phyloP scores from a whole-genome alignment of 2,888 invertebrate species.

The Cerceris ruficornis region DNA sequence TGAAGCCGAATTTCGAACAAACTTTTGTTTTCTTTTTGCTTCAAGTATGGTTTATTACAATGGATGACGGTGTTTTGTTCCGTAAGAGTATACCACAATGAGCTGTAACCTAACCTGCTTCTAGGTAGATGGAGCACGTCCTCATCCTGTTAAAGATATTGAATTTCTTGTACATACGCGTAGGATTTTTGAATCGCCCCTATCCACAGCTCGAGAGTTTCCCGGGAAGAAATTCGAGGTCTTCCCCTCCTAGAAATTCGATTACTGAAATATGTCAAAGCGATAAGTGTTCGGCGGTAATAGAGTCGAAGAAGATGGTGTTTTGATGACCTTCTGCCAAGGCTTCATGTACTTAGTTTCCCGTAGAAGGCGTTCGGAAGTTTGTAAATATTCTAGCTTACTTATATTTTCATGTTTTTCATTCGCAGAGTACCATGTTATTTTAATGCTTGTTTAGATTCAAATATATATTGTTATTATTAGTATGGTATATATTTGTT shows the following conservation, averaged over 20 bases:
- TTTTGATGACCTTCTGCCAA: not conserved
- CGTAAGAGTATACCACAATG: slow-evolving; percentile 73
- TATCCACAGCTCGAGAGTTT: slow-evolving; percentile 46
- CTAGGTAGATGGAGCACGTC: slow-evolving; percentile 47
- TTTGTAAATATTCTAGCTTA: too few relatives aligned
- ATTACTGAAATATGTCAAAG: slow-evolving; percentile 32
- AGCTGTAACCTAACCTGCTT: slow-evolving; percentile 66
- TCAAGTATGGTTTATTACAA: slow-evolving; percentile 47
- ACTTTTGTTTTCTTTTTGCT: slow-evolving; percentile 17
- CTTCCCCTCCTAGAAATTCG: slow-evolving; percentile 27
- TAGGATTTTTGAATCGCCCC: slow-evolving; percentile 59
- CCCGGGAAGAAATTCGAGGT: slow-evolving; percentile 52
- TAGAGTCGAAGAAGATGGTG: slow-evolving; percentile 3
- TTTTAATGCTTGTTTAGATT: too few relatives aligned
- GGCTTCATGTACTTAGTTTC: not conserved
- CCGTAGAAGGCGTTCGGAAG: not conserved
- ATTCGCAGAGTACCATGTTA: too few relatives aligned
- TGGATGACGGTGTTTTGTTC: slow-evolving; percentile 61
- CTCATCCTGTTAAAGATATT: slow-evolving; percentile 40
- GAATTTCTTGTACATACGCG: slow-evolving; percentile 45
- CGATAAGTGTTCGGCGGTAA: slow-evolving; percentile 9
- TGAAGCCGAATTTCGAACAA: slow-evolving; percentile 16
- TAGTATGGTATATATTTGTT: too few relatives aligned
- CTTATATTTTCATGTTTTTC: too few relatives aligned
- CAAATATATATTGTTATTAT: too few relatives aligned